Conservation (phyloP, 2,888 invertebrate genomes). For the Rhagium mordax region DNA sequence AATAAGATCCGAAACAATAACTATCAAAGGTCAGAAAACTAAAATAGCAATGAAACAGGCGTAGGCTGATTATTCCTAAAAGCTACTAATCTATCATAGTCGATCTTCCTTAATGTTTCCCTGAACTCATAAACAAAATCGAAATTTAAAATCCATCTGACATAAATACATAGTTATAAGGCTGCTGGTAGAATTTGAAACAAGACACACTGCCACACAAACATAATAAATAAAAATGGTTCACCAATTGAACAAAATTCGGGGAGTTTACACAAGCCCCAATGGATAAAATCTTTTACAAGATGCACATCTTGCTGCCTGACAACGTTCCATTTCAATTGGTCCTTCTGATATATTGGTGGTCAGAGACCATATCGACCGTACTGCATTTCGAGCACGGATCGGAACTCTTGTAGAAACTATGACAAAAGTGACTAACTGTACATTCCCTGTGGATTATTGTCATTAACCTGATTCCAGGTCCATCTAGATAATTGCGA, state of each 20-base stretch:
- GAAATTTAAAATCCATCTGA: too few species aligned
- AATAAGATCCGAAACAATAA: too few species aligned
- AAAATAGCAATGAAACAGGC: too few species aligned
- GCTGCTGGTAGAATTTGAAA: too few species aligned
- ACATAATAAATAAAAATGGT: too few species aligned
- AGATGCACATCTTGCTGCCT: not conserved
- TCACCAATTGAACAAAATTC: not conserved
- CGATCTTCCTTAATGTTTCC: too few species aligned
- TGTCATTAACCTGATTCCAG: not conserved
- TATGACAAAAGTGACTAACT: conserved; percentile 1
- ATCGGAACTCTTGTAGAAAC: not conserved
- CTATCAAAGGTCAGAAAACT: too few species aligned
- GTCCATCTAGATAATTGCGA: conserved; percentile 3
- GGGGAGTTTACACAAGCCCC: not conserved
- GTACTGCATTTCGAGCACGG: not conserved
- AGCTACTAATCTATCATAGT: too few species aligned
- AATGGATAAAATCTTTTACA: not conserved
- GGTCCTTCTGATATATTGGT: not conserved
- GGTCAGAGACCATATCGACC: not conserved
- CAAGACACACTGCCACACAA: too few species aligned
- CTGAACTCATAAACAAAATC: too few species aligned
- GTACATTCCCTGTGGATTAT: not conserved
- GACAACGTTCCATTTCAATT: conserved; percentile 1
- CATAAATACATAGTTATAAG: too few species aligned
- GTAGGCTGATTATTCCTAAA: too few species aligned